phyloP scores from a whole-genome alignment of 2,888 invertebrate genomes.

The Apamea anceps region DNA sequence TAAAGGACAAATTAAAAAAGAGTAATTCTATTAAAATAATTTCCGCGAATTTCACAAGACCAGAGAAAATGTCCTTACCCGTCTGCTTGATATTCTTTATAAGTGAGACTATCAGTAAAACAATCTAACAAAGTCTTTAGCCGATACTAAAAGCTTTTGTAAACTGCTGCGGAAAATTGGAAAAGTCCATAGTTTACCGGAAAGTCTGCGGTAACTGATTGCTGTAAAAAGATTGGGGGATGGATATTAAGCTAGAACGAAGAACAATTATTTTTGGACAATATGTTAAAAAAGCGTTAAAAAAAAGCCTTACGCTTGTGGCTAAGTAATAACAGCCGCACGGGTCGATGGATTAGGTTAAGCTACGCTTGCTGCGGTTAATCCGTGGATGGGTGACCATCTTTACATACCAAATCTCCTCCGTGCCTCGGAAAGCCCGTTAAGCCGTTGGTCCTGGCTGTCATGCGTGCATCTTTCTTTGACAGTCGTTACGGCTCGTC shows the following conservation, averaged over 20 bases:
- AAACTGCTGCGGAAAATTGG: conserved; percentile 50
- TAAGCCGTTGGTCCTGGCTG: too few species aligned
- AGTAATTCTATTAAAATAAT: not conserved
- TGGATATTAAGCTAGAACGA: not conserved
- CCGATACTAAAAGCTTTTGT: conserved; percentile 56
- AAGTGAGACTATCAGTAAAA: conserved; percentile 50
- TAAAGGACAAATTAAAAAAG: not conserved
- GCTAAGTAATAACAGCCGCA: too few species aligned
- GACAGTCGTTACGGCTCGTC: too few species aligned
- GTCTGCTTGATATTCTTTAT: conserved; percentile 42
- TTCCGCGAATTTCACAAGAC: not conserved
- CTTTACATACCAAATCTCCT: too few species aligned
- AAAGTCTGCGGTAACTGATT: conserved; percentile 42
- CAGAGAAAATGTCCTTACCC: conserved; percentile 1
- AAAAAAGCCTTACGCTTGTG: too few species aligned
- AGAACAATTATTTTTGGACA: not conserved
- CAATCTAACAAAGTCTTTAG: conserved; percentile 56
- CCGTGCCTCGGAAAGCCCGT: too few species aligned
- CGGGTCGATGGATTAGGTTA: too few species aligned
- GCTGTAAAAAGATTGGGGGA: not conserved
- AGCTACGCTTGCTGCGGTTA: too few species aligned
- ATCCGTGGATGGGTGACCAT: too few species aligned
- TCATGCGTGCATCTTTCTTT: too few species aligned
- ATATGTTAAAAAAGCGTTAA: too few species aligned
- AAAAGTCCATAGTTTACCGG: conserved; percentile 47